Base-by-base conservation (phyloP, 2,797 vertebrate species). In the Protosalanx chinensis region DNA sequence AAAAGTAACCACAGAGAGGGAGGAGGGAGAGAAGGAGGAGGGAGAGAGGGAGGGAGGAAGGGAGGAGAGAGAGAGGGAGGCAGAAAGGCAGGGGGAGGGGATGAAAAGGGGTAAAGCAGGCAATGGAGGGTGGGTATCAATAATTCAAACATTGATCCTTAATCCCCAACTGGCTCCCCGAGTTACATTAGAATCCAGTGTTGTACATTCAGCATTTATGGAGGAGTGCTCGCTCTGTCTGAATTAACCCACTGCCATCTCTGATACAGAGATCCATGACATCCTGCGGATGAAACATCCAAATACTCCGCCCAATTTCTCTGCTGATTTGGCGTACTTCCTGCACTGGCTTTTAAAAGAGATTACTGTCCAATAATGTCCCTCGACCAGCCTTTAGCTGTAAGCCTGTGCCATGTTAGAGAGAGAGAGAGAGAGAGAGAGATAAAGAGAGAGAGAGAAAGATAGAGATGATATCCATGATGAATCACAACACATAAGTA, bases 121-220 rank as follows among this genome's bases (percentile, higher is more conserved):
- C 8, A 2, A 41, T 41, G 37, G 76, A 76, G 74, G 83, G 80
- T 72, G 73, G 72, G 3, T 87, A 91, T 93, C 89, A 92, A 92
- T 92, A 91, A 93, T 93, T 91, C 80, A 93, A 84, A 76, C 72
- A 87, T 80, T 64, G 86, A 88, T 88, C 73, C 67, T 73, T 32
- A 82, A 78, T 70, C 71, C 65, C 75, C 81, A 83, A 83, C 80
- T 63, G 79, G 84, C 76, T 82, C 76, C 72, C 68, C 75, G 71
- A 70, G 85, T 76, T 79, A 51, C 64, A 69, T 57, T 77, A 76
- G 70, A 71, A 63, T 72, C 68, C 35, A 59, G 68, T 69, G 72
- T 30, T 68, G 77, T 70, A 70, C 46, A 79, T 78, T 85, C 84
- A 83, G 79, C 82, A 64, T n/a, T 74, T 37, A 68, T 4, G 41